A percentile compares a stretch with the other conserved stretches of the same genome.
Evolutionary conservation across 2,888 invertebrate genomes (phyloP).

Genomic region (Neoitamus cyanurus): DNA sequence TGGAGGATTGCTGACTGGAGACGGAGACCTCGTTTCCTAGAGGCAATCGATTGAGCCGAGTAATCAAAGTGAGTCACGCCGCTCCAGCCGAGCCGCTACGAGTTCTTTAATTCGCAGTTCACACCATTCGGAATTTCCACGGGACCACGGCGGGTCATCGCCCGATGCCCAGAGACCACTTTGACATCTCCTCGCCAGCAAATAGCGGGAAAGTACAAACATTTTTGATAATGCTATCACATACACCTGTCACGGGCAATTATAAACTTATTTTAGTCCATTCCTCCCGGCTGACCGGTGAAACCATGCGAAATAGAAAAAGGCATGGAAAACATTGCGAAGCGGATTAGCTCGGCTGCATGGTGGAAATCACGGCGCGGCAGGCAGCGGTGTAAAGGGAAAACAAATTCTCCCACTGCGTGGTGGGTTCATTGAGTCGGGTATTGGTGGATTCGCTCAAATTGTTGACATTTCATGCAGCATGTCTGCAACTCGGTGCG

Average conservation of each 20-base stretch:
- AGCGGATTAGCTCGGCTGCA: background rate
- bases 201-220: background rate
- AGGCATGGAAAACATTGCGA: conserved; percentile 32
- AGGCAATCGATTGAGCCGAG: background rate
- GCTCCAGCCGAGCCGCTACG: background rate
- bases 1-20: too few species aligned
- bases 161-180: conserved; percentile 8
- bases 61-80: conserved; percentile 13
- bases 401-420: conserved; percentile 45
- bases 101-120: conserved; percentile 4
- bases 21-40: background rate
- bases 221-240: conserved; percentile 26
- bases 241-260: conserved; percentile 25
- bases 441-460: conserved; percentile 6
- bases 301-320: background rate
- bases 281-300: background rate
- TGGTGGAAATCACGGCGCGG: conserved; percentile 32
- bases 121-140: background rate
- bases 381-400: conserved; percentile 3
- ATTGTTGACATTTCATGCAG: conserved; percentile 50
- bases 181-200: conserved; percentile 16
- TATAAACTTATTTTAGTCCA: conserved; percentile 23
- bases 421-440: conserved; percentile 35
- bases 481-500: conserved; percentile 34
- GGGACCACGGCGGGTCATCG: background rate